A percentile compares a stretch with the other conserved stretches of the same genome.
phyloP scores from a whole-genome alignment of 2,888 invertebrate species.

The Hoplodrina ambigua region DNA sequence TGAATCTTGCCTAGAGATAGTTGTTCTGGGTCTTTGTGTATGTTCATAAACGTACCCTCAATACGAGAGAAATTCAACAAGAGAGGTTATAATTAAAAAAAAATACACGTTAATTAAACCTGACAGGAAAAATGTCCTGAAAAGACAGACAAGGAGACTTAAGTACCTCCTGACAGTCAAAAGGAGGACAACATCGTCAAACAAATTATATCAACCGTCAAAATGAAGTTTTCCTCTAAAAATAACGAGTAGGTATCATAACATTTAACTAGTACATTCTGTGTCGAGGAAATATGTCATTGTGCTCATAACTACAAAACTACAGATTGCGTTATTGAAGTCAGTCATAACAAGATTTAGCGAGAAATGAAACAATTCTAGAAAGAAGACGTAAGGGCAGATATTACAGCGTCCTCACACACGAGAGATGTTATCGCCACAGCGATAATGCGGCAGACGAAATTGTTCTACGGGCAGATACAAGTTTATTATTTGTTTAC shows the following conservation, averaged over 20 bases:
- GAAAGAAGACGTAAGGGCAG: slow-evolving; percentile 2
- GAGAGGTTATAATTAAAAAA: too few species aligned
- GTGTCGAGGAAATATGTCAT: slow-evolving; percentile 45
- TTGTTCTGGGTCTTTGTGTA: too few species aligned
- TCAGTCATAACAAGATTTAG: slow-evolving; percentile 42
- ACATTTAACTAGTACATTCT: slow-evolving; percentile 42
- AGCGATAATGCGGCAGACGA: not conserved
- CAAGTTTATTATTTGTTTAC: too few species aligned
- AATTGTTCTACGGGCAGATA: not conserved
- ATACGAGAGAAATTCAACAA: too few species aligned
- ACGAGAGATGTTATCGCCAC: not conserved
- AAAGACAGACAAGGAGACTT: not conserved
- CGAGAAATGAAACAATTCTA: slow-evolving; percentile 31
- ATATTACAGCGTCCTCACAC: not conserved
- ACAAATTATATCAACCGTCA: slow-evolving; percentile 20
- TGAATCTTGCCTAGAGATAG: too few species aligned
- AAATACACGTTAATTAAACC: too few species aligned
- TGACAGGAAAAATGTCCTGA: not conserved
- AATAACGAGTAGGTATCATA: slow-evolving; percentile 22
- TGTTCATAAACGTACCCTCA: too few species aligned
- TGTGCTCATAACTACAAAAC: slow-evolving; percentile 40
- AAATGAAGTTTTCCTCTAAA: not conserved
- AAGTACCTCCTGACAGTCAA: not conserved
- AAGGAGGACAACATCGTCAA: not conserved
- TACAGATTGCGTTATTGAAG: slow-evolving; percentile 45